Percentiles rank a stretch among this genome's conserved stretches.
phyloP scores from a whole-genome alignment of 2,888 invertebrate genomes.

The Hoplodrina blanda region DNA sequence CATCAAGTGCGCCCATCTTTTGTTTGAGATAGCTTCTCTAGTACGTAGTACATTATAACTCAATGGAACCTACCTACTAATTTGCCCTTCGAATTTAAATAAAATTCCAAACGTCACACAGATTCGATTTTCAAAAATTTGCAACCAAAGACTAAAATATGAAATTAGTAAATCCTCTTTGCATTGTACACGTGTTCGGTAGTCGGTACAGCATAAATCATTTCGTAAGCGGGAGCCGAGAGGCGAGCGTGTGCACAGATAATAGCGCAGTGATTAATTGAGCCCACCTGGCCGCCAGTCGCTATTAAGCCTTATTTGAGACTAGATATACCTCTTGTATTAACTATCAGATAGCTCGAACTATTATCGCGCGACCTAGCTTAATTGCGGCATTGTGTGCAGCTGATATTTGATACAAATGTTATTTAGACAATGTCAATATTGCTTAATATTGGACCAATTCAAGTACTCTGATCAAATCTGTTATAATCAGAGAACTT shows the following conservation, averaged over 20 bases:
- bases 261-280: constrained; percentile 66
- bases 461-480: not conserved
- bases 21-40: no score
- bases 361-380: constrained; percentile 26
- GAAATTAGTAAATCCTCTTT: constrained; percentile 29
- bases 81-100: no score
- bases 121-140: constrained; percentile 26
- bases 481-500: not conserved
- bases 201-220: constrained; percentile 58
- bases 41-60: no score
- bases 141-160: constrained; percentile 15
- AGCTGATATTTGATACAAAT: constrained; percentile 11
- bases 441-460: not conserved
- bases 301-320: constrained; percentile 54
- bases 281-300: constrained; percentile 65
- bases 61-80: no score
- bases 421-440: not conserved
- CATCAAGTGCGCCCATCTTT: no score
- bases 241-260: constrained; percentile 47
- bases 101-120: not conserved
- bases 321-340: constrained; percentile 24
- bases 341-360: constrained; percentile 34
- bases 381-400: constrained; percentile 35
- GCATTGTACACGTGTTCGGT: constrained; percentile 20
- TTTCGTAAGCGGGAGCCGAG: constrained; percentile 53